Evolutionary conservation across 2,113 vertebrate species (phyloP).

Genomic region (Rhineura floridana): DNA sequence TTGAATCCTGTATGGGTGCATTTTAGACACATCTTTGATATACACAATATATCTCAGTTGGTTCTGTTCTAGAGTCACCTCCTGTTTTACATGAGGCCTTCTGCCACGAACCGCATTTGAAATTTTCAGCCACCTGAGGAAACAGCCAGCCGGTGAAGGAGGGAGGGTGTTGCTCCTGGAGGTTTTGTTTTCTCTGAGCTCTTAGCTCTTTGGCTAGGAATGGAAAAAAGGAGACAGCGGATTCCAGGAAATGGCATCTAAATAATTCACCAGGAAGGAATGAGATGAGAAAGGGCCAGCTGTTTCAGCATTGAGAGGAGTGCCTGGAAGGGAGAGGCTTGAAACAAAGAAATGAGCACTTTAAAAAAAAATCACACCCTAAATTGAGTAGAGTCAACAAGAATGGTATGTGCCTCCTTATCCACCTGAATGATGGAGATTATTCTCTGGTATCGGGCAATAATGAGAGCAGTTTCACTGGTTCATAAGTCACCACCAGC

Average conservation of each 20-base stretch:
- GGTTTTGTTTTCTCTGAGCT: neutral
- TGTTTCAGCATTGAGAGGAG: neutral
- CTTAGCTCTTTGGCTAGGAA: neutral
- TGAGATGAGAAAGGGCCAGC: neutral
- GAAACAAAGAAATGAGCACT: neutral
- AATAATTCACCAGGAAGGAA: neutral
- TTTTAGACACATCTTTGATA: neutral
- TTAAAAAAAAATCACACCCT: too few relatives aligned
- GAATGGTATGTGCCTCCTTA: neutral
- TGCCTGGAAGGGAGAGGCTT: neutral
- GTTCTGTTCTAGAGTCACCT: neutral
- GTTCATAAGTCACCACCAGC: neutral
- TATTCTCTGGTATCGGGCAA: neutral
- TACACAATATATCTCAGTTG: neutral
- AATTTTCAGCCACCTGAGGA: neutral
- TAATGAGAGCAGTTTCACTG: neutral
- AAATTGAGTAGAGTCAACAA: neutral
- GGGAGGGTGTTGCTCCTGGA: neutral
- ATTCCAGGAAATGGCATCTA: neutral
- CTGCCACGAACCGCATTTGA: neutral
- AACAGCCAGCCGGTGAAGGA: neutral
- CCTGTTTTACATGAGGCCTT: neutral
- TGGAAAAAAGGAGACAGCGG: too few relatives aligned
- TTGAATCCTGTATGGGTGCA: neutral
- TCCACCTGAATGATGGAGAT: neutral